These are phyloP conservation scores for Agapornis roseicollis DNA, from an alignment of 2,113 vertebrate species.

Conservation along the genomic window DNA sequence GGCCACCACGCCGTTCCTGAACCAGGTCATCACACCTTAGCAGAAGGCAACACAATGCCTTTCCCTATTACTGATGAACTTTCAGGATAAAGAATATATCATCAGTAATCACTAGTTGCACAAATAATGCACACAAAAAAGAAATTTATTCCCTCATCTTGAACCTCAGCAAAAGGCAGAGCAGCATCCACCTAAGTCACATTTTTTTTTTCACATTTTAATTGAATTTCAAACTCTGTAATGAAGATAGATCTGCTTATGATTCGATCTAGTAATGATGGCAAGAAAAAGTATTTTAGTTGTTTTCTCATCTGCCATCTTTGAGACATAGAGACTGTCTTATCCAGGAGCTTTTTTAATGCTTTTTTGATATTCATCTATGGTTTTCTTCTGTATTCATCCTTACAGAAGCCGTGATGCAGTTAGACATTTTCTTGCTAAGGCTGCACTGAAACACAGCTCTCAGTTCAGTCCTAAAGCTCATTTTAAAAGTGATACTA, in stretches of 20 bases:
- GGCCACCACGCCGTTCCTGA: no score
- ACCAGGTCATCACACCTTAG: no score
- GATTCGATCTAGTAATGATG: background rate
- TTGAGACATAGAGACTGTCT: background rate
- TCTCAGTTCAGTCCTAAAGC: background rate
- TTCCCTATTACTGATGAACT: background rate
- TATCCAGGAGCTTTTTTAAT: background rate
- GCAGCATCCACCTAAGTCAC: background rate
- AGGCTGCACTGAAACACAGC: background rate
- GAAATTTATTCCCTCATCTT: slow-evolving; percentile 11
- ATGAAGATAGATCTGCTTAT: background rate
- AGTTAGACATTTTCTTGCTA: background rate
- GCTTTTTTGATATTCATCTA: background rate
- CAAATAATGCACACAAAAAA: background rate
- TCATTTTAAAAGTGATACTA: background rate
- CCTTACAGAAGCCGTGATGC: background rate
- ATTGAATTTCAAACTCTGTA: background rate
- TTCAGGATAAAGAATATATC: background rate
- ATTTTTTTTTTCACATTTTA: background rate
- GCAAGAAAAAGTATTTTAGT: background rate
- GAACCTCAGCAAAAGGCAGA: background rate
- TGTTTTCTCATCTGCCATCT: background rate
- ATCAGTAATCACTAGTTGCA: background rate
- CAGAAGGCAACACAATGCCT: no score
- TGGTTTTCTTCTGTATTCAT: background rate